Percentiles rank a stretch among this genome's conserved stretches.
Conservation (phyloP, 2,888 invertebrate genomes). For the Chalcosyrphus nemorum region DNA sequence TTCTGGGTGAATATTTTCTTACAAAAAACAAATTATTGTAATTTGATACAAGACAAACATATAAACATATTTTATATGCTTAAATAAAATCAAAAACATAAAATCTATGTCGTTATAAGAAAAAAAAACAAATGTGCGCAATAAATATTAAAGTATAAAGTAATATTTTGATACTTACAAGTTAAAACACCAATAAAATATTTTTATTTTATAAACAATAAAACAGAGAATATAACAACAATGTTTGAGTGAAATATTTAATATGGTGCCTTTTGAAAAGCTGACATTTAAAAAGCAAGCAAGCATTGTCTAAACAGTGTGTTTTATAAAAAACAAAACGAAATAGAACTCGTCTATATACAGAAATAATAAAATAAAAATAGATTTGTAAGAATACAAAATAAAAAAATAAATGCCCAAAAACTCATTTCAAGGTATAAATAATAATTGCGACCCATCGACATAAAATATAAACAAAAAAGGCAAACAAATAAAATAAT, state of each 20-base stretch:
- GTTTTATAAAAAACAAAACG: conserved; percentile 4
- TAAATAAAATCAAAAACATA: neutral
- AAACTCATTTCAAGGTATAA: neutral
- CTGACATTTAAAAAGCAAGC: conserved; percentile 34
- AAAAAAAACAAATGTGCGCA: neutral
- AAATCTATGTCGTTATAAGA: too few relatives aligned
- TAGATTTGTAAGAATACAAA: neutral
- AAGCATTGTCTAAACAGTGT: conserved; percentile 8
- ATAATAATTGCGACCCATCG: conserved; percentile 22
- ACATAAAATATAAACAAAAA: neutral
- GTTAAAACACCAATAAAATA: conserved; percentile 21
- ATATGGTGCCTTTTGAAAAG: conserved; percentile 55
- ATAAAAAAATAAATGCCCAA: neutral
- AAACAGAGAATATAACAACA: conserved; percentile 19
- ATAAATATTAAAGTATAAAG: neutral
- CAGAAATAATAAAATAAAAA: neutral
- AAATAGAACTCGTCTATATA: conserved; percentile 40
- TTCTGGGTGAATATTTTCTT: conserved; percentile 27
- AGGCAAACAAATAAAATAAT: too few relatives aligned
- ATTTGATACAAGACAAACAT: neutral
- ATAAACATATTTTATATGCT: neutral
- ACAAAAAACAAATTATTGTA: neutral
- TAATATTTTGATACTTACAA: conserved; percentile 38
- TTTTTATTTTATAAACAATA: neutral
- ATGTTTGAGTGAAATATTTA: conserved; percentile 45